Conservation (phyloP, 2,113 vertebrate genomes). For the Albula goreensis region DNA sequence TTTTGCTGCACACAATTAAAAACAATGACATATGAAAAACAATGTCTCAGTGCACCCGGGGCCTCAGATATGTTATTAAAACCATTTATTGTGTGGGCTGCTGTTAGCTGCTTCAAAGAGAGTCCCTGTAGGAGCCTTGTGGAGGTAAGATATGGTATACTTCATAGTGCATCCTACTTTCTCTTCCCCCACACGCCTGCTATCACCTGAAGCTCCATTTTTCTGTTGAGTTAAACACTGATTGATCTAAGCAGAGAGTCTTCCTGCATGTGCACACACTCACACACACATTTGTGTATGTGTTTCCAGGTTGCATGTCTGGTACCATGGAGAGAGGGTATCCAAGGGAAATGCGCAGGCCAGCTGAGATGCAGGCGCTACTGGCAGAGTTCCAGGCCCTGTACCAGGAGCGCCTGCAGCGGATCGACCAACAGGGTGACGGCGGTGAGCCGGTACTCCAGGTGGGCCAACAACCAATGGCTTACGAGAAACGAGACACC, state of each 20-base stretch:
- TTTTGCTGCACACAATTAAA: constrained; percentile 49
- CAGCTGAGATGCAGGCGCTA: constrained; percentile 22
- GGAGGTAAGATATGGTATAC: constrained; percentile 14
- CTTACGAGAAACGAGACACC: constrained; percentile 61
- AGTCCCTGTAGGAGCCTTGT: neutral
- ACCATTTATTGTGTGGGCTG: constrained; percentile 12
- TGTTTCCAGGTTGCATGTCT: neutral
- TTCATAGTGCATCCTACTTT: neutral
- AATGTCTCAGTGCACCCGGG: neutral
- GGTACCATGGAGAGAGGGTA: neutral
- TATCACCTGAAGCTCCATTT: neutral
- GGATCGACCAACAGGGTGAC: constrained; percentile 29
- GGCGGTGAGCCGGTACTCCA: constrained; percentile 25
- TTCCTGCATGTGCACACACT: neutral
- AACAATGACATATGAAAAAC: constrained; percentile 23
- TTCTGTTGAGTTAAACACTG: neutral
- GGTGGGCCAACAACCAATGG: constrained; percentile 28
- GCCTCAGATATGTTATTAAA: neutral
- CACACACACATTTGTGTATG: neutral
- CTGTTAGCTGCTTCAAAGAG: neutral
- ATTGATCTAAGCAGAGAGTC: neutral
- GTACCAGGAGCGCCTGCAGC: constrained; percentile 33
- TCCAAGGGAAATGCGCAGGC: neutral
- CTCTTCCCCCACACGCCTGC: neutral
- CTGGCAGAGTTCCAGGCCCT: constrained; percentile 30